These are phyloP conservation scores for Myopa tessellatipennis DNA, from an alignment of 2,888 invertebrate genomes.

Conservation along the genomic window DNA sequence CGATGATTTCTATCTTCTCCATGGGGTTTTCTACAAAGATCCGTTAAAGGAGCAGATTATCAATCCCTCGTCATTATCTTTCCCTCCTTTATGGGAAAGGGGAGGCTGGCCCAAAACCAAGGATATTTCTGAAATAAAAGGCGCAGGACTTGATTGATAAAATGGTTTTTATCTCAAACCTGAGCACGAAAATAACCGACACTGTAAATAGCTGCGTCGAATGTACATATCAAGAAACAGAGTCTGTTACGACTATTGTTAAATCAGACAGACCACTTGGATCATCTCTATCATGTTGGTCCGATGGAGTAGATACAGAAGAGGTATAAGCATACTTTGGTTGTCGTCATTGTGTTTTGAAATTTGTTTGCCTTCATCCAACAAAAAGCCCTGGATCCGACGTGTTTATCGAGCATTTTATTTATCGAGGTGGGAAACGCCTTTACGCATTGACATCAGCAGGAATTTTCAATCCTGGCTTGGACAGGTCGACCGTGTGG, in stretches of 20 bases:
- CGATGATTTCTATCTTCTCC: constrained; percentile 42
- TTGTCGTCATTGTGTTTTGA: constrained; percentile 56
- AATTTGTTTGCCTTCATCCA: constrained; percentile 61
- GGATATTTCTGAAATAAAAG: constrained; percentile 60
- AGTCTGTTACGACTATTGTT: constrained; percentile 54
- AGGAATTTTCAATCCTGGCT: no score
- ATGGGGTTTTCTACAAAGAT: constrained; percentile 43
- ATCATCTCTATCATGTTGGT: constrained; percentile 60
- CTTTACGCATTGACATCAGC: no score
- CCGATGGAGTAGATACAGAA: constrained; percentile 55
- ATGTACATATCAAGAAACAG: constrained; percentile 46
- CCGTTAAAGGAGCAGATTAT: constrained; percentile 49
- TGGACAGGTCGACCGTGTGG: no score
- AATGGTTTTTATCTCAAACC: constrained; percentile 53
- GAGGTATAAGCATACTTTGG: constrained; percentile 41
- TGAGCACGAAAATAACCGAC: constrained; percentile 25
- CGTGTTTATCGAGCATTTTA: constrained; percentile 58
- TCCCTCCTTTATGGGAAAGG: constrained; percentile 49
- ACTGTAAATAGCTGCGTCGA: constrained; percentile 39
- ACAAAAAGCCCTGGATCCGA: constrained; percentile 51
- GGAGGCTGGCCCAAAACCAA: constrained; percentile 56
- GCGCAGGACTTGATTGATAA: constrained; percentile 50
- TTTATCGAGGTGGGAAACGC: no score
- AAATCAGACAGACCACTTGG: constrained; percentile 56
- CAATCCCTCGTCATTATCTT: constrained; percentile 51